Evolutionary conservation across 2,888 invertebrate genomes (phyloP).

Genomic region (Drosophila nr. perissopoda): DNA sequence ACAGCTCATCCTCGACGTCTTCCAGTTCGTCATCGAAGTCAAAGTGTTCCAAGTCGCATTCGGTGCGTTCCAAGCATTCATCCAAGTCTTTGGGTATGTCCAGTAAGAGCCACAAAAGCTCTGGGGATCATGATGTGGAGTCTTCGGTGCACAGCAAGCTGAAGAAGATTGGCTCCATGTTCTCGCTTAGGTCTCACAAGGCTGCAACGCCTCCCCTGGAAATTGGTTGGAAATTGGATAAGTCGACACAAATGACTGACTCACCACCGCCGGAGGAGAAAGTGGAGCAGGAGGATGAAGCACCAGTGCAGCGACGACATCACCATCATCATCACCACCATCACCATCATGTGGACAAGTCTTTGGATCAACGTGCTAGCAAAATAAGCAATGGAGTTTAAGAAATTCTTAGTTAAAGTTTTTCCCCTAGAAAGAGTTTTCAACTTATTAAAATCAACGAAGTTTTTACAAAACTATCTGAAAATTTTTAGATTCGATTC

Average conservation of each 20-base stretch:
- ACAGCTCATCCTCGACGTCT: constrained; percentile 61
- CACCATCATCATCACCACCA: constrained; percentile 66
- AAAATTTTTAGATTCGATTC: background rate
- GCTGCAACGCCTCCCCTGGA: constrained; percentile 44
- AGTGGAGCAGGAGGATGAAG: constrained; percentile 7
- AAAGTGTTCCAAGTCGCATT: constrained; percentile 66
- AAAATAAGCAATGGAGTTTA: constrained; percentile 61
- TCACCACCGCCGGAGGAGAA: constrained; percentile 9
- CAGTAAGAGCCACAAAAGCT: constrained; percentile 75
- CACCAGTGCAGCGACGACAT: constrained; percentile 26
- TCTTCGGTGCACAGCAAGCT: constrained; percentile 78
- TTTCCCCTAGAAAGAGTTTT: constrained; percentile 7
- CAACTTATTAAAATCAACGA: background rate
- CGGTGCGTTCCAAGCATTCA: constrained; percentile 68
- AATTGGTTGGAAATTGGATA: constrained; percentile 66
- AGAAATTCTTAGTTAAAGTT: background rate
- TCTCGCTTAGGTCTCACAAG: constrained; percentile 80
- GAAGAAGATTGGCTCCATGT: constrained; percentile 83
- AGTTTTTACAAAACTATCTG: background rate
- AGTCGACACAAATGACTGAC: constrained; percentile 63
- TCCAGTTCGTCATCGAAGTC: constrained; percentile 57
- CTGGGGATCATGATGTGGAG: constrained; percentile 63
- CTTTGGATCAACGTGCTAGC: constrained; percentile 39
- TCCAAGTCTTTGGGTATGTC: constrained; percentile 76
- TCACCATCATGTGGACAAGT: constrained; percentile 47